A percentile compares a stretch with the other conserved stretches of the same genome.
These are phyloP conservation scores for Chymomyza procnemis DNA, from an alignment of 2,888 invertebrate species.

Conservation along the genomic window DNA sequence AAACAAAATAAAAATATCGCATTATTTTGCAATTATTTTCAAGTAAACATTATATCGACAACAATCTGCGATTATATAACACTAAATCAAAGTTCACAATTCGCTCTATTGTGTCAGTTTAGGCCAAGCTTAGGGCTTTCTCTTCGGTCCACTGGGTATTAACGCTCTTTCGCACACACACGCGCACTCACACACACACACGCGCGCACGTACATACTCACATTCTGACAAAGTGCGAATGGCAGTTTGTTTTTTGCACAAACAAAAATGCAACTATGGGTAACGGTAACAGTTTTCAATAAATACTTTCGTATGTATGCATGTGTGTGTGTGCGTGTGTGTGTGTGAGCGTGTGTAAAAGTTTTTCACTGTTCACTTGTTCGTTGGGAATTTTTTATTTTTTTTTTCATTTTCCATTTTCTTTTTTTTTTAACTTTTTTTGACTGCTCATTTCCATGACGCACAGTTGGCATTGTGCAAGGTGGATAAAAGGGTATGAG, in stretches of 20 bases:
- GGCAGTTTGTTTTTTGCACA: slow-evolving; percentile 32
- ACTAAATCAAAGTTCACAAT: too few species aligned
- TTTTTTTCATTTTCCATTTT: slow-evolving; percentile 20
- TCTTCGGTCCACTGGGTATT: neutral
- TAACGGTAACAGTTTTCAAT: slow-evolving; percentile 70
- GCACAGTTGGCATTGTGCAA: slow-evolving; percentile 68
- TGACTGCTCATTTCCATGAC: slow-evolving; percentile 72
- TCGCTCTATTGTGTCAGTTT: neutral
- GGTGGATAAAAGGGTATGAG: slow-evolving; percentile 27
- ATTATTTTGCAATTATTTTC: too few species aligned
- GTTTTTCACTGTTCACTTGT: slow-evolving; percentile 65
- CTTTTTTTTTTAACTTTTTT: slow-evolving; percentile 25
- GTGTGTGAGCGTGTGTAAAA: slow-evolving; percentile 32
- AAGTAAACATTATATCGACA: too few species aligned
- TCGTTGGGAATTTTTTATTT: slow-evolving; percentile 34
- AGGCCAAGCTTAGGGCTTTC: neutral
- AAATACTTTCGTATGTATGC: slow-evolving; percentile 60
- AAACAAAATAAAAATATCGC: too few species aligned
- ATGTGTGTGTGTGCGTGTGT: slow-evolving; percentile 25
- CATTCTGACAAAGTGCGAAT: slow-evolving; percentile 56
- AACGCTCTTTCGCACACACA: slow-evolving; percentile 33
- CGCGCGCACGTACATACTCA: neutral
- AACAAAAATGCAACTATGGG: slow-evolving; percentile 38
- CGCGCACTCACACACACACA: slow-evolving; percentile 4
- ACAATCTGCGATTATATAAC: too few species aligned